Evolutionary conservation across 2,888 invertebrate species (phyloP).

Genomic region (Baronia brevicornis): DNA sequence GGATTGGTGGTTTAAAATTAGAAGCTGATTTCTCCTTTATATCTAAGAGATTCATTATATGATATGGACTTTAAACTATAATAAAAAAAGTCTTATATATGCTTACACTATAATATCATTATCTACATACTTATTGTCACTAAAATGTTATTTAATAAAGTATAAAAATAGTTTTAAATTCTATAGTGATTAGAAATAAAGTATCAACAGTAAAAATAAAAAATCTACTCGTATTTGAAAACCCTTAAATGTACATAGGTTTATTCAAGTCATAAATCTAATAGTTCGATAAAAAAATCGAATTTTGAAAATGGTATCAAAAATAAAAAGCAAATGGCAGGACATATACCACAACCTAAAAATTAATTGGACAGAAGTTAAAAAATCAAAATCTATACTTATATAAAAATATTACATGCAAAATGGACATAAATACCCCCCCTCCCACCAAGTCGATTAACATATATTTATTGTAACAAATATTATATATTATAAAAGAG

Average conservation of each 20-base stretch:
- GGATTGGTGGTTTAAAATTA: slow-evolving; percentile 46
- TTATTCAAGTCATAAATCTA: slow-evolving; percentile 1
- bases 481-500: slow-evolving; percentile 17
- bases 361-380: slow-evolving; percentile 13
- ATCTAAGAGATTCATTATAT: slow-evolving; percentile 31
- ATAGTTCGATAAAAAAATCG: slow-evolving; percentile 2
- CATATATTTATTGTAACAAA: no score
- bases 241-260: no score
- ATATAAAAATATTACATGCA: slow-evolving; percentile 19
- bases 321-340: slow-evolving; percentile 17
- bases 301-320: slow-evolving; percentile 10
- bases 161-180: slow-evolving; percentile 15
- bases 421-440: slow-evolving; percentile 19
- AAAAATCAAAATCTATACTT: slow-evolving; percentile 20
- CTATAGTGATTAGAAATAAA: slow-evolving; percentile 11
- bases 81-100: slow-evolving; percentile 16
- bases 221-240: no score
- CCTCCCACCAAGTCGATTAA: no score
- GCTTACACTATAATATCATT: slow-evolving; percentile 4
- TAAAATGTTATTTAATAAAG: slow-evolving; percentile 14
- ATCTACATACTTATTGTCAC: slow-evolving; percentile 17
- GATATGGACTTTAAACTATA: slow-evolving; percentile 9
- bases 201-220: slow-evolving; percentile 10
- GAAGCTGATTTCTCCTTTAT: slow-evolving; percentile 24
- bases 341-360: slow-evolving; percentile 16